Conservation (phyloP, 2,113 vertebrate genomes). For the Brienomyrus brachyistius region DNA sequence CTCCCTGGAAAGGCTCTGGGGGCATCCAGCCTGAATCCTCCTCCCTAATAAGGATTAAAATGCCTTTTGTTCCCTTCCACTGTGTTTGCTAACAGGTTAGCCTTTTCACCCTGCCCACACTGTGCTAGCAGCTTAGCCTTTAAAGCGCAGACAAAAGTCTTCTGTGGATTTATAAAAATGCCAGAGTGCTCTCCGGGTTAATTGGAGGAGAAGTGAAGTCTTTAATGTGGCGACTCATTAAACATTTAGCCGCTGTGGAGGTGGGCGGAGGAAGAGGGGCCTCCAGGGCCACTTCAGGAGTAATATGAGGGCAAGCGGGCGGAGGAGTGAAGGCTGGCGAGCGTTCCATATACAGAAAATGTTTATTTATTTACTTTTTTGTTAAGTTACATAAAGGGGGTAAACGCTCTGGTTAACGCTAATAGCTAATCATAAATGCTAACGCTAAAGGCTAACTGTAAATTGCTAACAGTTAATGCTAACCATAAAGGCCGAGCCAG, state of each 20-base stretch:
- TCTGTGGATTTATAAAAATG: slow-evolving; percentile 92
- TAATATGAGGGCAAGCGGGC: slow-evolving; percentile 58
- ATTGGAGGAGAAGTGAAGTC: slow-evolving; percentile 89
- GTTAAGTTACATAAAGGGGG: background rate
- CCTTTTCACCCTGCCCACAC: slow-evolving; percentile 83
- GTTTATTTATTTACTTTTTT: background rate
- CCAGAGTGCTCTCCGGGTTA: slow-evolving; percentile 85
- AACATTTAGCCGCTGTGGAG: slow-evolving; percentile 75
- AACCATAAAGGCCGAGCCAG: background rate
- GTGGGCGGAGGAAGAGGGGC: slow-evolving; percentile 39
- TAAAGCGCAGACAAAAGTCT: slow-evolving; percentile 78
- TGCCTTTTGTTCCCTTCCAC: slow-evolving; percentile 68
- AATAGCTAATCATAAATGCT: background rate
- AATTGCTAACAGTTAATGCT: background rate
- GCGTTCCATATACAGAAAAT: slow-evolving; percentile 34
- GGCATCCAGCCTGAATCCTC: slow-evolving; percentile 91
- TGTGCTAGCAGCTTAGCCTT: slow-evolving; percentile 81
- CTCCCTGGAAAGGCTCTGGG: slow-evolving; percentile 77
- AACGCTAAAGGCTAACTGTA: background rate
- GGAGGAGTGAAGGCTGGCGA: slow-evolving; percentile 52
- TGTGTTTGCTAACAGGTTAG: slow-evolving; percentile 94
- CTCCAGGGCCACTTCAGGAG: slow-evolving; percentile 57
- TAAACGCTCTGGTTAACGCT: background rate
- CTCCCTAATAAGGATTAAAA: slow-evolving; percentile 97
- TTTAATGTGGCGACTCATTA: slow-evolving; percentile 85